phyloP scores from a whole-genome alignment of 2,113 vertebrate species.

The Gobio gobio region DNA sequence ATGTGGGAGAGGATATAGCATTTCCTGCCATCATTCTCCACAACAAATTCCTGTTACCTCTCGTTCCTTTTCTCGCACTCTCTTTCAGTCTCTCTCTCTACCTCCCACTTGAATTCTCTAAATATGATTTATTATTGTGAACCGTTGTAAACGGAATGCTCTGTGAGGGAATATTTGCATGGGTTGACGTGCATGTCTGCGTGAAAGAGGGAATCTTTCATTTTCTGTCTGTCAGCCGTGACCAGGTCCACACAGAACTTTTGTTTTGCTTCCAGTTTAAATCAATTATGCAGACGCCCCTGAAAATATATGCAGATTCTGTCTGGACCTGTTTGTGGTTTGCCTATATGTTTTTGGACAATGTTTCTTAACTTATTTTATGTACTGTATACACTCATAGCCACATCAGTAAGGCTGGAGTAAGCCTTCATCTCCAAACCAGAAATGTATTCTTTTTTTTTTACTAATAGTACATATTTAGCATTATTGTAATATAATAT shows the following conservation, averaged over 20 bases:
- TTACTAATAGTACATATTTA: too few relatives aligned
- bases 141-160: not conserved
- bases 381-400: too few relatives aligned
- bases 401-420: not conserved
- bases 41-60: constrained; percentile 35
- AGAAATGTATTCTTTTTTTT: not conserved
- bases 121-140: constrained; percentile 18
- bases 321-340: not conserved
- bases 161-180: constrained; percentile 9
- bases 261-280: not conserved
- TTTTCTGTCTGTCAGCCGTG: not conserved
- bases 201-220: not conserved
- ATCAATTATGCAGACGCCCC: not conserved
- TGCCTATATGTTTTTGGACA: not conserved
- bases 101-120: constrained; percentile 3
- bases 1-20: constrained; percentile 47
- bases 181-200: constrained; percentile 6
- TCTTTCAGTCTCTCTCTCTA: constrained; percentile 25
- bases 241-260: not conserved
- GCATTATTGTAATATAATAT: too few relatives aligned
- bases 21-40: constrained; percentile 48
- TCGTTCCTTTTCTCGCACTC: constrained; percentile 16
- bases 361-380: not conserved
- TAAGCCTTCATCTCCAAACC: not conserved
- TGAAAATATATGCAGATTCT: not conserved